phyloP scores from a whole-genome alignment of 2,888 invertebrate species.

The Gymnoscelis rufifasciata region DNA sequence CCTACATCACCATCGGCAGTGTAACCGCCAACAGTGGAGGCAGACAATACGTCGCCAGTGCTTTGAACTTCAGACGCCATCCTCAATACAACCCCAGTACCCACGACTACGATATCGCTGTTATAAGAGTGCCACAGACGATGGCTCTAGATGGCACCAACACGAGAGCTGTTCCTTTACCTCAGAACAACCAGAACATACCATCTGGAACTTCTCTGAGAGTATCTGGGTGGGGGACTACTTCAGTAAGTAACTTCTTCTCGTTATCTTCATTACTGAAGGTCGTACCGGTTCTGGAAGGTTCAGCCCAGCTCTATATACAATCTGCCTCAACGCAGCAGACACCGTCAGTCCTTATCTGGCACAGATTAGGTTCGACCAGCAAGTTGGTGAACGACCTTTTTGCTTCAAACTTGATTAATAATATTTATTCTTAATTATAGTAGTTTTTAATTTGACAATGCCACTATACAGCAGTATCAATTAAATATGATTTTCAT shows the following conservation, averaged over 20 bases:
- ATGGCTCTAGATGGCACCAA: slow-evolving; percentile 52
- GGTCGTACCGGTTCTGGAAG: too few species aligned
- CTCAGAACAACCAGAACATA: slow-evolving; percentile 33
- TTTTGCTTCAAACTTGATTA: too few species aligned
- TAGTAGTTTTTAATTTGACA: too few species aligned
- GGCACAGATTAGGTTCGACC: too few species aligned
- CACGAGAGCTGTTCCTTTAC: slow-evolving; percentile 39
- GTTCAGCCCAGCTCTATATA: too few species aligned
- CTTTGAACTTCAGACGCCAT: slow-evolving; percentile 47
- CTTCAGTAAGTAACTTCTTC: slow-evolving; percentile 54
- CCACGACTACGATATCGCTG: slow-evolving; percentile 66
- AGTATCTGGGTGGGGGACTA: slow-evolving; percentile 66
- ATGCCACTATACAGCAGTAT: too few species aligned
- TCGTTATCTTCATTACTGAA: too few species aligned
- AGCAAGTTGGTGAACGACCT: too few species aligned
- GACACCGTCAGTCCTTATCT: too few species aligned
- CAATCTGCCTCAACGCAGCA: too few species aligned
- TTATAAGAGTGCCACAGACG: slow-evolving; percentile 45
- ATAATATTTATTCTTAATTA: too few species aligned
- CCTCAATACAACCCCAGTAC: slow-evolving; percentile 53
- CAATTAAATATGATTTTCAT: too few species aligned
- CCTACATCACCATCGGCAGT: slow-evolving; percentile 60
- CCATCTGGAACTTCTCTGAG: slow-evolving; percentile 38
- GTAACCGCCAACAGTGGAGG: slow-evolving; percentile 56
- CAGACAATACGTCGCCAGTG: slow-evolving; percentile 48